These are phyloP conservation scores for Epizoanthus scotinus DNA, from an alignment of 92 coral and sea anemone genomes.

Conservation along the genomic window DNA sequence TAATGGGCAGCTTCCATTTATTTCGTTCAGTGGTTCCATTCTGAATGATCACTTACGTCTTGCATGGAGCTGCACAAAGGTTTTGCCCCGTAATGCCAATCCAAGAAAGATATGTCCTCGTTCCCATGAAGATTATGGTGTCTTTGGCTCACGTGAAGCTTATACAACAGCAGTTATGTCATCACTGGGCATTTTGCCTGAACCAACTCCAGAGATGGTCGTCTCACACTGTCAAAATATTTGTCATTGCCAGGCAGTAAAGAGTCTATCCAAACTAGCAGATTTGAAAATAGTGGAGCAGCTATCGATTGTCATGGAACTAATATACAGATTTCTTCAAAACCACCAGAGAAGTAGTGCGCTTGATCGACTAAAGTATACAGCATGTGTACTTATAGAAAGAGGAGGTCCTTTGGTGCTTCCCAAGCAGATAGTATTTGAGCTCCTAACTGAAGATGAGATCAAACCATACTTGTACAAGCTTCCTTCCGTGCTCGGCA, in stretches of 20 bases:
- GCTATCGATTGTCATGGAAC: constrained; percentile 48
- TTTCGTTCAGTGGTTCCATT: constrained; percentile 61
- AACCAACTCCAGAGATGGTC: constrained; percentile 64
- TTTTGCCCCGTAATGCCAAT: constrained; percentile 58
- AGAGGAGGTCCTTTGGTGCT: constrained; percentile 54
- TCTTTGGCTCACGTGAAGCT: not conserved
- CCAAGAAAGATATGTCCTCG: not conserved
- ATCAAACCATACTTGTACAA: constrained; percentile 71
- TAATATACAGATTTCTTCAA: constrained; percentile 57
- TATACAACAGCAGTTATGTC: not conserved
- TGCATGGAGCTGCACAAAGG: constrained; percentile 64
- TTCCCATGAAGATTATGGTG: not conserved
- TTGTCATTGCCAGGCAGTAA: constrained; percentile 38
- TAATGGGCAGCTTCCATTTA: constrained; percentile 34
- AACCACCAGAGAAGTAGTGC: not conserved
- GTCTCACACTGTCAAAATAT: constrained; percentile 68
- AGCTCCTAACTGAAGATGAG: constrained; percentile 33
- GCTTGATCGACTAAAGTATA: constrained; percentile 27
- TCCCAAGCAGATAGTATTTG: constrained; percentile 58
- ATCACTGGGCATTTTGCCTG: constrained; percentile 42
- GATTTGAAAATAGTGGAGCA: no score
- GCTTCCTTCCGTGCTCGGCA: constrained; percentile 49
- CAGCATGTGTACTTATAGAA: constrained; percentile 57
- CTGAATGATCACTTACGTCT: constrained; percentile 3
- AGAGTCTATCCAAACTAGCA: not conserved